Base-by-base conservation (phyloP, 2,797 vertebrate genomes). In the Scarus forsteni region DNA sequence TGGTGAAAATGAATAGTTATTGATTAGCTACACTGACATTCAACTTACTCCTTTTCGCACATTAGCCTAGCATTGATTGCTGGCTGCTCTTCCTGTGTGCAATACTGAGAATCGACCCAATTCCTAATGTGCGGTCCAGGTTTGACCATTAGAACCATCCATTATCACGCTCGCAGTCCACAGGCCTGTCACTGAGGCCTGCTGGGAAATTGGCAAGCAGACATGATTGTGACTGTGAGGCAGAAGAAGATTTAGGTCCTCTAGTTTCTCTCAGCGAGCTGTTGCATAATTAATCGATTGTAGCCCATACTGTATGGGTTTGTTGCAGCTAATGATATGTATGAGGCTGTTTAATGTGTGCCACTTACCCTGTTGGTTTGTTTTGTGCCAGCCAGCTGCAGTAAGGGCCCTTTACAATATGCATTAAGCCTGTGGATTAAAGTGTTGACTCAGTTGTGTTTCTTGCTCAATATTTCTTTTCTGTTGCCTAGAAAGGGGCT, bases 1-100 rank as follows among this genome's bases (percentile, higher is more conserved):
- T 70, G 89, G 94, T 93, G 95, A 93, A 95, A 96, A 97, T 97
- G 93, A 97, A 97, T 96, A 96, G 95, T 83, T 92, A 97, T 98
- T 53, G 96, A 98, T 97, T 89, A 89, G 90, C 81, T 85, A 76
- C 81, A 90, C 93, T 95, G 92, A 93, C 92, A 94, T 96, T 94
- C 90, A 91, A 93, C 91, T 92, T 92, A 90, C 91, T 92, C 92
- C 86, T 84, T 92, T 96, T 94, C 88, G 88, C 93, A 94, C 94
- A 95, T 97, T 95, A 96, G 93, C 89, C 84, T 92, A 80, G 86
- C 91, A 95, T 96, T 94, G 95, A 95, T 97, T 89, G 92, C 92
- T 93, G 92, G 88, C 93, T 89, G 94, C 88, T 91, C 93, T 94
- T 92, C 92, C 90, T 87, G 92, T 92, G 94, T 94, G 92, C 89